Percentiles rank a stretch among this genome's conserved stretches.
phyloP scores from a whole-genome alignment of 2,113 vertebrate species.

The Lophotis ruficrista region DNA sequence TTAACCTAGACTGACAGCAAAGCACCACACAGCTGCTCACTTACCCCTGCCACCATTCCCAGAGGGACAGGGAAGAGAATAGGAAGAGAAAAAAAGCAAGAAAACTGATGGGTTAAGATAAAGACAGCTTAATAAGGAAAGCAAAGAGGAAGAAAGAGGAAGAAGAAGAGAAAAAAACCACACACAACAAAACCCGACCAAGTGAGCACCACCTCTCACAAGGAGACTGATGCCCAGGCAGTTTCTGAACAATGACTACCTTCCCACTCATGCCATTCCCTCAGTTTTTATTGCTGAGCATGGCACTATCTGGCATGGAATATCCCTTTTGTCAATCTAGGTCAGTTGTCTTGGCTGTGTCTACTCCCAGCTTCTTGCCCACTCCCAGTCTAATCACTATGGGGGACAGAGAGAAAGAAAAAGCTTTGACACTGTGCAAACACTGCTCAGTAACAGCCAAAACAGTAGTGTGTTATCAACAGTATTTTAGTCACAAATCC shows the following conservation, averaged over 20 bases:
- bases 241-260: neutral
- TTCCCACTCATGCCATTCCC: neutral
- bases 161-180: too few relatives aligned
- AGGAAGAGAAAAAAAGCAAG: neutral
- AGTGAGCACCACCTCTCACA: neutral
- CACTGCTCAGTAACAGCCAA: too few relatives aligned
- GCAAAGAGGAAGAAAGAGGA: neutral
- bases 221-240: neutral
- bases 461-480: too few relatives aligned
- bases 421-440: too few relatives aligned
- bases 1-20: neutral
- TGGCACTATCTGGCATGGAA: too few relatives aligned
- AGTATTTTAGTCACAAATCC: neutral
- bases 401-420: too few relatives aligned
- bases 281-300: neutral
- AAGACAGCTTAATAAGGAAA: neutral
- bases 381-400: too few relatives aligned
- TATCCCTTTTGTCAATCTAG: too few relatives aligned
- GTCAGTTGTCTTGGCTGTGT: too few relatives aligned
- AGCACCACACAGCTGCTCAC: neutral
- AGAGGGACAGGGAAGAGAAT: neutral
- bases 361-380: too few relatives aligned
- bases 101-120: neutral
- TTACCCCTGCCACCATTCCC: neutral
- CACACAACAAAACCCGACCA: neutral